Evolutionary conservation across 1,140 invertebrate genomes (phyloP), one percentile per base, ranked within the genome.

Genomic region (Anadara kagoshimensis): DNA sequence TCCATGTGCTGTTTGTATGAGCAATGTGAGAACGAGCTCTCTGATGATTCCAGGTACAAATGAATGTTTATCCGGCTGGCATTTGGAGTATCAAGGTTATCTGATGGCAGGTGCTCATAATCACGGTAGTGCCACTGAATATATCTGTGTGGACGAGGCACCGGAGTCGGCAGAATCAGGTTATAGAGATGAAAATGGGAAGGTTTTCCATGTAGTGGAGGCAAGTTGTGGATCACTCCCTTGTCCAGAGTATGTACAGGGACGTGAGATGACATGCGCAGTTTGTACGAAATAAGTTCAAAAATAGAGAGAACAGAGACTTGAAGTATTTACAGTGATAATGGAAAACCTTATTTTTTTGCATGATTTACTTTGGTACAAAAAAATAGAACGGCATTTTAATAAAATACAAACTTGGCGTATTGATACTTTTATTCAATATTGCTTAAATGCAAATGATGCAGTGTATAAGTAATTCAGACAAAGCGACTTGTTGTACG

Each of bases 31-130:
- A 12, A 24, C 5, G 12, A 43, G 29, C 1, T 14, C 47, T 8
- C 10, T 71, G 1, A 71, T 71, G 69, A 57, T 71, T 22, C 69
- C 69, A 14, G 49, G 49, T 0, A 64, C 45, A 64, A 41, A 4
- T 3, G 16, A 16, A 0, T 71, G 59, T 57, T 29, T 26, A 7
- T 2, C 1, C 16, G 61, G 61, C 5, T 71, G 69, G 59, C 54
- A 24, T 16, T 0, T 20, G 16, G 49, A 71, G 45, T 64, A 64
- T 36, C 10, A 24, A 20, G 69, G 69, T 43, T 61, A 24, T 54
- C 29, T 69, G 10, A 22, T 36, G 1, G 20, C 45, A 18, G 47
- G 41, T 10, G 12, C 43, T 18, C 0, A 53, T 12, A 20, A 12
- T 12, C 8, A 22, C 14, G 8, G 8, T 0, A 43, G 16, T 20